A percentile compares a stretch with the other conserved stretches of the same genome.
These are phyloP conservation scores for Callionymus lyra DNA, from an alignment of 2,113 vertebrate genomes.

Conservation along the genomic window DNA sequence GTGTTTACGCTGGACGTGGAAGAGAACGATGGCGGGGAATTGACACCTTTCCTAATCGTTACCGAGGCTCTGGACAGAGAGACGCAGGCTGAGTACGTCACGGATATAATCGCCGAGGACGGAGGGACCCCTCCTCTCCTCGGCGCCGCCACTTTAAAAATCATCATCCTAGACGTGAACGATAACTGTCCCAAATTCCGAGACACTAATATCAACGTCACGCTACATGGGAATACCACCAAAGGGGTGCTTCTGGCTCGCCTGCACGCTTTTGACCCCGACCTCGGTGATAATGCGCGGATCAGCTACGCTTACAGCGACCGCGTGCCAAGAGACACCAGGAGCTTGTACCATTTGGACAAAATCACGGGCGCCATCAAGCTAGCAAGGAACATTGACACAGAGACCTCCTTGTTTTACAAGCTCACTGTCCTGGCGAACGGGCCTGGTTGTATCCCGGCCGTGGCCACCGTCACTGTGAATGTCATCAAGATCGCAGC, in stretches of 20 bases:
- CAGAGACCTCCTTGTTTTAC: slow-evolving; percentile 67
- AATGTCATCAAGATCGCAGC: slow-evolving; percentile 75
- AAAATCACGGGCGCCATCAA: slow-evolving; percentile 75
- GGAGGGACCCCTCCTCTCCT: slow-evolving; percentile 81
- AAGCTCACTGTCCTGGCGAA: slow-evolving; percentile 84
- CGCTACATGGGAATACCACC: slow-evolving; percentile 81
- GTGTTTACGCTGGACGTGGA: slow-evolving; percentile 92
- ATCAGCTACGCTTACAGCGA: slow-evolving; percentile 90
- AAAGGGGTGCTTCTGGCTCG: slow-evolving; percentile 71
- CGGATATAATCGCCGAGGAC: slow-evolving; percentile 87
- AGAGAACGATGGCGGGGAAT: slow-evolving; percentile 87
- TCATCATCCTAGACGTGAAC: slow-evolving; percentile 86
- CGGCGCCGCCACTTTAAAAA: slow-evolving; percentile 84
- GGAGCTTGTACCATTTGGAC: slow-evolving; percentile 79
- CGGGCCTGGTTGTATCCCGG: slow-evolving; percentile 89
- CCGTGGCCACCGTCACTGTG: slow-evolving; percentile 76
- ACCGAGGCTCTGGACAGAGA: slow-evolving; percentile 86
- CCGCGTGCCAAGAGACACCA: slow-evolving; percentile 76
- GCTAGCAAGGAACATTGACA: slow-evolving; percentile 74
- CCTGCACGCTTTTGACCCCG: slow-evolving; percentile 79
- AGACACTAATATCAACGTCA: slow-evolving; percentile 77
- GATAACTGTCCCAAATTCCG: slow-evolving; percentile 90
- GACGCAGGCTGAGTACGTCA: slow-evolving; percentile 76
- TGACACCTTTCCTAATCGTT: slow-evolving; percentile 88
- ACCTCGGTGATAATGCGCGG: slow-evolving; percentile 83